Base-by-base conservation (phyloP, 2,888 invertebrate species). In the Autographa pulchrina region DNA sequence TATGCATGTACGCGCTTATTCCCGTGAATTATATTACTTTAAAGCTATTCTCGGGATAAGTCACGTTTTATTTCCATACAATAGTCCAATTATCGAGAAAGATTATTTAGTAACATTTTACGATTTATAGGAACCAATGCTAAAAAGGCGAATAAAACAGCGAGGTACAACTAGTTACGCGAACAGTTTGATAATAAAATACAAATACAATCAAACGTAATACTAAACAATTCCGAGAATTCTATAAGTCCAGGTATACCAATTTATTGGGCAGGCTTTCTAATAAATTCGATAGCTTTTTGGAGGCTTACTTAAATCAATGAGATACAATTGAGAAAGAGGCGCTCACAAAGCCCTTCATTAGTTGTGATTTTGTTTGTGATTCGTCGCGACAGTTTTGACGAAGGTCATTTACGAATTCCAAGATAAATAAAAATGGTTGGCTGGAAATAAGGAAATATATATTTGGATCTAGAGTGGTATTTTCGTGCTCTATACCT, bases 201-300 rank as follows among this genome's bases (percentile, higher is more conserved):
- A n/a, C 5, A 6, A 48, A 48, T 48, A 16, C 48, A 48, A n/a
- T n/a, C 2, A 7, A n/a, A n/a, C 3, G 1, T 43, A 43, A 43
- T 43, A 5, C 3, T 14, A 16, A 16, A 16, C 43, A 16, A 16
- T 48, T n/a, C 48, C 7, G 48, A 16, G 48, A 48, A 48, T 48
- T 48, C 6, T n/a, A n/a, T 16, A 48, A n/a, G n/a, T 48, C 48
- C 48, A 48, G 48, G 48, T 48, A 48, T 48, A 48, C 48, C 48
- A 48, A 48, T 48, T 48, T 48, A 48, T 48, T 48, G n/a, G 48
- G 0, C 16, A 48, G 6, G 48, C 48, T n/a, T n/a, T 48, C 48
- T 48, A 48, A n/a, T n/a, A 48, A 48, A 48, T 48, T n/a, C 48
- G 48, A 48, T 48, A 48, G 48, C 48, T n/a, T 48, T 48, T 48